These are phyloP conservation scores for Pterocles gutturalis DNA, from an alignment of 2,113 vertebrate species.

Conservation along the genomic window DNA sequence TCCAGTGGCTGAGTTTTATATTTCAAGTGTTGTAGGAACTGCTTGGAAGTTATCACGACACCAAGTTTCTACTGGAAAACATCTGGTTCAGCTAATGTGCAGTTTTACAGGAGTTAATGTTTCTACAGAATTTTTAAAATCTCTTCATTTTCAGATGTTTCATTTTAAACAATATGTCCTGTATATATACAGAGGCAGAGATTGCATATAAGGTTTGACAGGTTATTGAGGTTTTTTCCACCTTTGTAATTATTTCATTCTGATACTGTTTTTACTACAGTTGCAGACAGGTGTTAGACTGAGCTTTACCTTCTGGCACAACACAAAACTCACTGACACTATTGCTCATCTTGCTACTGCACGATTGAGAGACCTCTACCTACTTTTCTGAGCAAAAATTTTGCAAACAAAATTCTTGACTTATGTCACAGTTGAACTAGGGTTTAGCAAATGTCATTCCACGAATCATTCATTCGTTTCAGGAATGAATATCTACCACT, in stretches of 20 bases:
- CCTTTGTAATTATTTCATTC: neutral
- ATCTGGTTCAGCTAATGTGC: neutral
- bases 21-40: neutral
- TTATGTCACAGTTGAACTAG: neutral
- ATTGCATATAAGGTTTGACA: neutral
- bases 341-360: neutral
- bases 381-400: neutral
- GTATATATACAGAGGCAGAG: neutral
- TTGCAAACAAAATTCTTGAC: neutral
- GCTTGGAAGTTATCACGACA: neutral
- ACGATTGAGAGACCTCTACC: accelerated
- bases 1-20: neutral
- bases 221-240: neutral
- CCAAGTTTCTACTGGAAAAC: neutral
- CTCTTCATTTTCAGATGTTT: neutral
- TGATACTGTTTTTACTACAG: neutral
- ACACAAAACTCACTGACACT: neutral
- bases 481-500: neutral
- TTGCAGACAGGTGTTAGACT: neutral
- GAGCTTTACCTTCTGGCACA: neutral
- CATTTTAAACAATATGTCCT: neutral
- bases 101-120: neutral
- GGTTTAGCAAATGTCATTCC: neutral
- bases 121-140: accelerated
- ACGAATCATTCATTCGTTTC: neutral